A percentile compares a stretch with the other conserved stretches of the same genome.
phyloP scores from a whole-genome alignment of 92 coral and sea anemone genomes.

The Heteractis magnifica region DNA sequence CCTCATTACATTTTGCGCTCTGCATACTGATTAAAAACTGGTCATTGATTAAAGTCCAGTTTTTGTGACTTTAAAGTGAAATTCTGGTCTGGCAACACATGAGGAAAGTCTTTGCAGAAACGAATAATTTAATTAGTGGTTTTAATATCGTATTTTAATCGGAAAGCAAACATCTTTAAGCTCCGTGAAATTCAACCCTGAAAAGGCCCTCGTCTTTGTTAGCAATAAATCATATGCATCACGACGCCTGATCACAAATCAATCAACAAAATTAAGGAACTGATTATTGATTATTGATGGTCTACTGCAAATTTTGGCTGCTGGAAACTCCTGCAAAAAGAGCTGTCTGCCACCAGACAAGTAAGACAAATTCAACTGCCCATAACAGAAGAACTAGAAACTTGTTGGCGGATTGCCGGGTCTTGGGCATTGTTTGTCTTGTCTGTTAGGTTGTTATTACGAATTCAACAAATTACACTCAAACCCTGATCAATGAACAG shows the following conservation, averaged over 20 bases:
- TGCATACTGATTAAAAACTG: too few species aligned
- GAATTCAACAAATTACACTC: not conserved
- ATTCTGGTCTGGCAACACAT: not conserved
- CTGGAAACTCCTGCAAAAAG: not conserved
- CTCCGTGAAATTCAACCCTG: slow-evolving; percentile 19
- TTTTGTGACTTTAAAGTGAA: not conserved
- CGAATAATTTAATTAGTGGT: slow-evolving; percentile 36
- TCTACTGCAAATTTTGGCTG: not conserved
- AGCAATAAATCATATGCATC: slow-evolving; percentile 16
- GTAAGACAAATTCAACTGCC: too few species aligned
- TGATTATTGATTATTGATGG: not conserved
- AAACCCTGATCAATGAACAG: not conserved
- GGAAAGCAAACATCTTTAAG: slow-evolving; percentile 25
- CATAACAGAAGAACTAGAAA: not conserved
- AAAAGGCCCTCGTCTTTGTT: slow-evolving; percentile 2
- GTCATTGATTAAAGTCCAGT: too few species aligned
- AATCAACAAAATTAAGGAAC: not conserved
- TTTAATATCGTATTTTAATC: slow-evolving; percentile 38
- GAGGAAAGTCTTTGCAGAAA: not conserved
- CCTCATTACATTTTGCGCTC: too few species aligned
- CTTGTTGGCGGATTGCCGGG: not conserved
- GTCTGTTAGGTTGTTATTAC: not conserved
- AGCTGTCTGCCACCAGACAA: not conserved
- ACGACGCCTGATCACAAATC: slow-evolving; percentile 5
- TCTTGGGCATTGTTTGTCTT: not conserved